Conservation (phyloP, 2,888 invertebrate genomes). For the Xestia c-nigrum region DNA sequence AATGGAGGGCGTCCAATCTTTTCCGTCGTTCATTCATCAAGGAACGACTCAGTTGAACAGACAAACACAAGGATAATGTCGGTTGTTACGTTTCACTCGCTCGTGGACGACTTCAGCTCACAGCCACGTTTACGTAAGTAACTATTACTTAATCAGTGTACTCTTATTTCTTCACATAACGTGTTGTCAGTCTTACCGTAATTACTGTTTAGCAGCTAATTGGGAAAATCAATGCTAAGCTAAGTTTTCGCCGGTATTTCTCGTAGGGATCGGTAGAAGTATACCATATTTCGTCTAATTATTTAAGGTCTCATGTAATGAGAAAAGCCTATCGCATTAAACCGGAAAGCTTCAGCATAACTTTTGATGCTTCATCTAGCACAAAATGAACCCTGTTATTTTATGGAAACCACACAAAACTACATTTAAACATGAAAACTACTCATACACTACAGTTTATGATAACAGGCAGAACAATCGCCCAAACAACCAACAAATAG, state of each 20-base stretch:
- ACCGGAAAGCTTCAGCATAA: not conserved
- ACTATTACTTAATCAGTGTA: not conserved
- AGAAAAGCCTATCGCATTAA: not conserved
- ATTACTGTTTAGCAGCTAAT: not conserved
- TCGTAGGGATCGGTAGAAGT: too few species aligned
- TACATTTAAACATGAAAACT: not conserved
- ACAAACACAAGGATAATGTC: conserved; percentile 30
- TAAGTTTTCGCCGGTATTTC: not conserved
- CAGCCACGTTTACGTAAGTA: not conserved
- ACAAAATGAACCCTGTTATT: not conserved
- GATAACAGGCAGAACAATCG: conserved; percentile 25
- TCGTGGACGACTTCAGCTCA: not conserved
- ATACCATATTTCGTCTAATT: not conserved
- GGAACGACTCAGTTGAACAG: conserved; percentile 31
- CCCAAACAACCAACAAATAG: conserved; percentile 24
- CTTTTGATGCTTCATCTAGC: too few species aligned
- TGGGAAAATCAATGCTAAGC: not conserved
- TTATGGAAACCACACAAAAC: conserved; percentile 17
- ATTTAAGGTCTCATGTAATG: not conserved
- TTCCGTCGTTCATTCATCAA: conserved; percentile 38
- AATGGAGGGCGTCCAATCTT: conserved; percentile 28
- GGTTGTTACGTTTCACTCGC: conserved; percentile 12
- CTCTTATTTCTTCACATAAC: not conserved
- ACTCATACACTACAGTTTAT: conserved; percentile 19
- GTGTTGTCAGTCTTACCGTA: not conserved